A percentile compares a stretch with the other conserved stretches of the same genome.
phyloP scores from a whole-genome alignment of 1,140 invertebrate genomes.

The Carcinoscorpius rotundicauda region DNA sequence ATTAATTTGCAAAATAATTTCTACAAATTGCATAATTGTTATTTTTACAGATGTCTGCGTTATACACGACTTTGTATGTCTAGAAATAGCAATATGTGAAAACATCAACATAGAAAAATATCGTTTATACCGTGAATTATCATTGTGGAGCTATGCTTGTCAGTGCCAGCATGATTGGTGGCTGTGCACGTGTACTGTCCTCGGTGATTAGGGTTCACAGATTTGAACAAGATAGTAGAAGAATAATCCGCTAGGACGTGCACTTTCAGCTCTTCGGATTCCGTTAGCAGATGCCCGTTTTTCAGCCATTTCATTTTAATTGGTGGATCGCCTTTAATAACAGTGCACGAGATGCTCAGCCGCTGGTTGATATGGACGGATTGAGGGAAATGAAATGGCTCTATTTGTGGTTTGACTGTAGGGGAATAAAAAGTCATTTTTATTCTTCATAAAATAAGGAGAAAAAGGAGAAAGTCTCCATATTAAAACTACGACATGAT shows the following conservation, averaged over 20 bases:
- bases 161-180: conserved; percentile 47
- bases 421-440: conserved; percentile 3
- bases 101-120: too few relatives aligned
- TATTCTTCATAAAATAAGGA: background rate
- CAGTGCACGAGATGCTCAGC: conserved; percentile 69
- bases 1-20: too few relatives aligned
- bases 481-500: too few relatives aligned
- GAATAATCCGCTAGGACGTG: conserved; percentile 22
- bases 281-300: conserved; percentile 27
- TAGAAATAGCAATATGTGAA: too few relatives aligned
- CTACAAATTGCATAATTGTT: too few relatives aligned
- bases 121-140: conserved; percentile 45
- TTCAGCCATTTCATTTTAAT: conserved; percentile 28
- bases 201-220: conserved; percentile 40
- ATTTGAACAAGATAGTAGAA: conserved; percentile 24
- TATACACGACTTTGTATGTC: too few relatives aligned
- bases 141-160: conserved; percentile 45
- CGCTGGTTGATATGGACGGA: conserved; percentile 70
- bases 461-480: too few relatives aligned
- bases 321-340: conserved; percentile 65
- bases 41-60: too few relatives aligned
- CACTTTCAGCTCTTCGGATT: conserved; percentile 12
- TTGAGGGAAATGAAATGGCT: conserved; percentile 41
- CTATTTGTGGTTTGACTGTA: conserved; percentile 28
- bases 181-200: conserved; percentile 61